Conservation (phyloP, 2,888 invertebrate species). For the Drosophila limbata region DNA sequence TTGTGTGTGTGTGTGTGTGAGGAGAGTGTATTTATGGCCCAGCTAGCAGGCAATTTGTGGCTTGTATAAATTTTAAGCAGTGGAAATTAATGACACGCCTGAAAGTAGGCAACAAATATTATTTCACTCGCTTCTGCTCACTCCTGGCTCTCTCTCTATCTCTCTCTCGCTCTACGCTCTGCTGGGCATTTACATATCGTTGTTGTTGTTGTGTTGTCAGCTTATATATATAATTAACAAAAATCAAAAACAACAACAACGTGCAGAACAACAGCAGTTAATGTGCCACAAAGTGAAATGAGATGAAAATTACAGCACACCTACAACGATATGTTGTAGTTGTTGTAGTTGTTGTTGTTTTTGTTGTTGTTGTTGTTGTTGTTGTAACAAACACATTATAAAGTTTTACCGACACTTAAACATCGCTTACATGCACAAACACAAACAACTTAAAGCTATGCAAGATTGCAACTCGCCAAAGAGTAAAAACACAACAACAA, state of each 20-base stretch:
- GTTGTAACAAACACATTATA: conserved; percentile 71
- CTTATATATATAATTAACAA: conserved; percentile 65
- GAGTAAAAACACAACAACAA: conserved; percentile 39
- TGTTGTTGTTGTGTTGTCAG: conserved; percentile 28
- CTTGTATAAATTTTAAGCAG: conserved; percentile 68
- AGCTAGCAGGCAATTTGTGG: conserved; percentile 61
- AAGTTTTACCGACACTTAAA: conserved; percentile 71
- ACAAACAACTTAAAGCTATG: conserved; percentile 38
- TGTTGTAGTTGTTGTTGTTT: conserved; percentile 25
- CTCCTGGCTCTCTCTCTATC: not conserved
- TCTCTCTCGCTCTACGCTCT: not conserved
- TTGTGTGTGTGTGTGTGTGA: conserved; percentile 10
- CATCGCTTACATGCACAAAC: conserved; percentile 59
- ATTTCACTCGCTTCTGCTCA: not conserved
- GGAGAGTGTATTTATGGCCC: conserved; percentile 38
- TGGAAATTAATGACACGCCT: conserved; percentile 65
- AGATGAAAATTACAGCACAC: conserved; percentile 62
- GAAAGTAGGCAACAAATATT: conserved; percentile 58
- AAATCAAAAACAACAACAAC: conserved; percentile 53
- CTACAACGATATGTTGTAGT: conserved; percentile 18
- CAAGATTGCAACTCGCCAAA: conserved; percentile 56
- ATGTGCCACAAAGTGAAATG: conserved; percentile 59
- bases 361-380: conserved; percentile 51
- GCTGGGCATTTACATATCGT: not conserved
- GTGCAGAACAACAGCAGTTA: conserved; percentile 49